Percentiles rank a stretch among this genome's conserved stretches.
phyloP scores from a whole-genome alignment of 2,113 vertebrate genomes.

The Lophotis ruficrista region DNA sequence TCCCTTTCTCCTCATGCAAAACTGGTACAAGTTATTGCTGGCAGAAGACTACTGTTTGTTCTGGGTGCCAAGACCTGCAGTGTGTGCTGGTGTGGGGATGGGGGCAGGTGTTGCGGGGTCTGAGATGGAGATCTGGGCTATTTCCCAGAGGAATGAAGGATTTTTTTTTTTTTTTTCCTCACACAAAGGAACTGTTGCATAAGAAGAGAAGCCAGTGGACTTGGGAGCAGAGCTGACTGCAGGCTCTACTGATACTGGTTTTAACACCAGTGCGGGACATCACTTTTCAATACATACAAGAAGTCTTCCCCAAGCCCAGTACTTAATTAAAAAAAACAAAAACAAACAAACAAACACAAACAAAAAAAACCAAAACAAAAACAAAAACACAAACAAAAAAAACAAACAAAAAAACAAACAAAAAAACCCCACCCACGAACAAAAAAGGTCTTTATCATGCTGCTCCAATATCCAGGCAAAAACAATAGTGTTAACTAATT shows the following conservation, averaged over 20 bases:
- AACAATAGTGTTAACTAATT: not conserved
- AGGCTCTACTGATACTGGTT: not conserved
- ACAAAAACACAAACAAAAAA: too few species aligned
- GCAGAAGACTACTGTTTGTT: not conserved
- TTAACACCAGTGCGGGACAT: not conserved
- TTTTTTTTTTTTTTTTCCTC: not conserved
- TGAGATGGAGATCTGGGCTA: not conserved
- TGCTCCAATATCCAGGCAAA: not conserved
- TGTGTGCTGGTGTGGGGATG: not conserved
- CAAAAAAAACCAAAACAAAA: too few species aligned
- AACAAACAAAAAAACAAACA: too few species aligned
- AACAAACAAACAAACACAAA: too few species aligned
- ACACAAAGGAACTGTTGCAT: not conserved
- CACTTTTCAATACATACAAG: not conserved
- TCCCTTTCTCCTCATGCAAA: not conserved
- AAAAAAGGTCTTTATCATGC: not conserved
- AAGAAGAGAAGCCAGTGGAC: not conserved
- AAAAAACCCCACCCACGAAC: too few species aligned
- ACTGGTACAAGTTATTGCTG: rapidly evolving
- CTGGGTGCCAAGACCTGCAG: not conserved
- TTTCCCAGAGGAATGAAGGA: not conserved
- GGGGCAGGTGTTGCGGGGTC: rapidly evolving
- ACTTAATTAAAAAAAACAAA: not conserved
- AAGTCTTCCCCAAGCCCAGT: not conserved
- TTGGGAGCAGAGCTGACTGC: not conserved